Evolutionary conservation across 2,113 vertebrate species (phyloP).

Genomic region (Thalassarche chlororhynchos): DNA sequence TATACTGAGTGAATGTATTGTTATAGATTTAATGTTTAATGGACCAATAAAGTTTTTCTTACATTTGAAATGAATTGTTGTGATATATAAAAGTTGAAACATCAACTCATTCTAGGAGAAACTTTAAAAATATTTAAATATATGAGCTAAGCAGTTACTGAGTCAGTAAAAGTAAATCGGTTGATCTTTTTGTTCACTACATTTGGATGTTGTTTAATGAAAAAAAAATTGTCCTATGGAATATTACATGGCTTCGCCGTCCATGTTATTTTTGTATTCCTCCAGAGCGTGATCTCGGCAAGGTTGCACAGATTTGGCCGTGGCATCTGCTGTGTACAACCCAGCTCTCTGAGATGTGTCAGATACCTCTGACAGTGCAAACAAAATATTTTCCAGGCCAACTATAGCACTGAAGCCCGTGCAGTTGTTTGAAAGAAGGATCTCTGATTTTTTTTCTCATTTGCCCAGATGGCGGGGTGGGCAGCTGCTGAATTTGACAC

Average conservation of each 20-base stretch:
- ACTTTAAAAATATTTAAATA: not conserved
- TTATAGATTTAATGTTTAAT: slow-evolving; percentile 55
- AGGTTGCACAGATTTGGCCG: not conserved
- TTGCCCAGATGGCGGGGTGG: not conserved
- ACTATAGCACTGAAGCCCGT: not conserved
- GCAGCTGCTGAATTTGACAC: not conserved
- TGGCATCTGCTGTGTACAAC: not conserved
- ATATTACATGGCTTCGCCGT: not conserved
- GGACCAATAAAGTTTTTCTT: slow-evolving; percentile 69
- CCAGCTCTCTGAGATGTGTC: not conserved
- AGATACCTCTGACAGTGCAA: not conserved
- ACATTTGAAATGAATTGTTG: slow-evolving; percentile 33
- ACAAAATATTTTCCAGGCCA: not conserved
- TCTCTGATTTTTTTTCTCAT: not conserved
- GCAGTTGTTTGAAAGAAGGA: not conserved
- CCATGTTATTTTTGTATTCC: not conserved
- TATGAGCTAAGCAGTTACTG: not conserved
- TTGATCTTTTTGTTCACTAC: not conserved
- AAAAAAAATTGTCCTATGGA: not conserved
- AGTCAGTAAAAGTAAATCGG: not conserved
- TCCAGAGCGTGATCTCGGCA: not conserved
- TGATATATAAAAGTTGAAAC: not conserved
- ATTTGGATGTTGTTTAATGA: not conserved
- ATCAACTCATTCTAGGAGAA: not conserved
- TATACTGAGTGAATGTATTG: slow-evolving; percentile 59